Evolutionary conservation across 2,888 invertebrate genomes (phyloP), one percentile per base, ranked within the genome.

Genomic region (Drosophila colorata): DNA sequence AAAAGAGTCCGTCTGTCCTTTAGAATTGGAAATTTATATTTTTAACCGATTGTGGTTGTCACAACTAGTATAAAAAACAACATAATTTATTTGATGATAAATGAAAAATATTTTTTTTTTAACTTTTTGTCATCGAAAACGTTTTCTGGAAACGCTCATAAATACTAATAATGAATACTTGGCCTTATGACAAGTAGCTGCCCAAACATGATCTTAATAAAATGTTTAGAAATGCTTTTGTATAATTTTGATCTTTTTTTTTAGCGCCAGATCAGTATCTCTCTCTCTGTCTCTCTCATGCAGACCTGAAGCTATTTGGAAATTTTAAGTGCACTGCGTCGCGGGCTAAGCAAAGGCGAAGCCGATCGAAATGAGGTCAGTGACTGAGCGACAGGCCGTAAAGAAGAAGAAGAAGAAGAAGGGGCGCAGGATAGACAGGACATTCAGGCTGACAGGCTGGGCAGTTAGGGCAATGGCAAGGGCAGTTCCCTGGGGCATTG

Each of bases 351-450:
- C 31, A 7, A 38, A 57, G 44, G 40, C 61, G 51, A 66, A 44
- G 51, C 44, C 85, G 71, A 84, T 83, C 64, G 78, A 87, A 83
- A 88, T 69, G 78, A 83, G 83, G 89, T 88, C 83, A 88, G 74
- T 81, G 83, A 83, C 82, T 86, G 86, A 52, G 65, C 33, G 41
- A 60, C 44, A 40, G 49, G 51, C 57, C 55, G 49, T 48, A 51
- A 23, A 55, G 16, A n/a, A 33, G 28, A 58, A 28, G 23, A 8
- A 37, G 37, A 48, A 51, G 20, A 23, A 14, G 37, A 33, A 20
- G 18, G 31, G 33, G 13, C 33, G 46, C 18, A 31, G 65, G 25
- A 46, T 40, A 67, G 18, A 25, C 68, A 67, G 64, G 72, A 65
- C 60, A 61, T 38, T 56, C 80, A 60, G 59, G 63, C 70, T 52